Conservation (phyloP, 2,113 vertebrate species). For the Vombatus ursinus region DNA sequence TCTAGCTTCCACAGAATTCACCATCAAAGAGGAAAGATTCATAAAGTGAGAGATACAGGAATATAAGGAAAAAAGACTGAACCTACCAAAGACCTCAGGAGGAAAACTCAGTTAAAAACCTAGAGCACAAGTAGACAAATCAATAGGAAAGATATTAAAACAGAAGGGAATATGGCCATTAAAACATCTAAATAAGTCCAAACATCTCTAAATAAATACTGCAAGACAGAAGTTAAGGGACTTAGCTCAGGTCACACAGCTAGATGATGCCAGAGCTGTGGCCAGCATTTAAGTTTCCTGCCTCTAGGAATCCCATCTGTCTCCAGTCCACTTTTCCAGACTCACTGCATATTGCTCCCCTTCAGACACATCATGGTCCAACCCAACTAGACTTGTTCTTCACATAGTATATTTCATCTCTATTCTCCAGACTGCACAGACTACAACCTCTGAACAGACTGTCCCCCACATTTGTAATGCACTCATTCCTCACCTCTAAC, state of each 20-base stretch:
- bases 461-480: background rate
- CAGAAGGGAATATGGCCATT: background rate
- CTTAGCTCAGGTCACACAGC: too few relatives aligned
- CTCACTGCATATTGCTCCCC: background rate
- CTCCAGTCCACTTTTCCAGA: background rate
- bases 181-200: background rate
- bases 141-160: background rate
- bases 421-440: background rate
- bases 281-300: background rate
- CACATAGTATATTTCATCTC: background rate
- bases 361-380: background rate
- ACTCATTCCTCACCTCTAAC: background rate
- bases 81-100: background rate
- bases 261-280: background rate
- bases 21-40: background rate
- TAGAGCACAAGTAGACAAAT: background rate
- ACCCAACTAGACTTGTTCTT: background rate
- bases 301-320: background rate
- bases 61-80: background rate
- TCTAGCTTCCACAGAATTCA: background rate
- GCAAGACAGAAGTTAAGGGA: too few relatives aligned
- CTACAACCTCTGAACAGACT: background rate
- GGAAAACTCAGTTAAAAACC: background rate
- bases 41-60: background rate
- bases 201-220: too few relatives aligned